phyloP scores from a whole-genome alignment of 2,888 invertebrate species.

The Xestia c-nigrum region DNA sequence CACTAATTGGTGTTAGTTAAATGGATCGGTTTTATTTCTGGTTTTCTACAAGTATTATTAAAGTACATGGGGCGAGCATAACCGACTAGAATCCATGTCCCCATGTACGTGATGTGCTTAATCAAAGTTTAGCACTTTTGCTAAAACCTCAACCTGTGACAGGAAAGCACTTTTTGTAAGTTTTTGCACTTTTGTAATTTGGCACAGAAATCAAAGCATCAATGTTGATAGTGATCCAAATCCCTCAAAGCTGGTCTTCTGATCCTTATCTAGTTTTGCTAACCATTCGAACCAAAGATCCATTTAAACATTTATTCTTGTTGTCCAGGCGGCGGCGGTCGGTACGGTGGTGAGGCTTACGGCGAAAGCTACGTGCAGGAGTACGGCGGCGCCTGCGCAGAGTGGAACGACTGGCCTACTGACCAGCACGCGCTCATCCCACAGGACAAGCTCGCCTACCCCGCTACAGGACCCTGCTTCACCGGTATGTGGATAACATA shows the following conservation, averaged over 20 bases:
- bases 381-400: conserved; percentile 87
- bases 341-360: conserved; percentile 87
- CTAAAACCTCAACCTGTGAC: not conserved
- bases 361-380: conserved; percentile 86
- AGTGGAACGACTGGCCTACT: conserved; percentile 87
- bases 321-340: conserved; percentile 80
- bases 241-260: not conserved
- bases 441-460: conserved; percentile 88
- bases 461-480: conserved; percentile 91
- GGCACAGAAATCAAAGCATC: not conserved
- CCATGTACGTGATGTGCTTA: not conserved
- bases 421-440: conserved; percentile 88
- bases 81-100: not conserved
- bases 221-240: not conserved
- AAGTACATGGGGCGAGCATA: no score
- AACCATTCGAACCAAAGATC: not conserved
- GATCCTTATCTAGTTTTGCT: not conserved
- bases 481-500: conserved; percentile 87
- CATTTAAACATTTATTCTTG: conserved; percentile 10
- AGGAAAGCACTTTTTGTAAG: not conserved
- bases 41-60: conserved; percentile 4
- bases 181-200: not conserved
- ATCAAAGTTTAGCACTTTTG: not conserved
- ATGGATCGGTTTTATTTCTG: conserved; percentile 54
- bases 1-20: conserved; percentile 71